Evolutionary conservation across 2,113 vertebrate genomes (phyloP), one percentile per base, ranked within the genome.

Genomic region (Donacobius atricapilla): DNA sequence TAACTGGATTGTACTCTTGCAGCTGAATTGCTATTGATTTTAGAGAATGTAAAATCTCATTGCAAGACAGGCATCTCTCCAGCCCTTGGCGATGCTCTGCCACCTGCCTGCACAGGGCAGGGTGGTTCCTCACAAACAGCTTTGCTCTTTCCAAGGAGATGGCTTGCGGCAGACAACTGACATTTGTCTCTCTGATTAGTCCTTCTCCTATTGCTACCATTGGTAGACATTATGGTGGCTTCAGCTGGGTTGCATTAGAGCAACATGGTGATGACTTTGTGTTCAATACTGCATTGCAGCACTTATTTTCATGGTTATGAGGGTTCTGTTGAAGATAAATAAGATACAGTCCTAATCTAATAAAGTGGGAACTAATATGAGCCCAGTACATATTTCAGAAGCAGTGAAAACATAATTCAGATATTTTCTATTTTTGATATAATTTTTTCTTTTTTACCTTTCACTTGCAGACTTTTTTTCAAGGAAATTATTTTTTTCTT

Each of bases 1-100:
- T 85, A 96, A 89, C 63, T 69, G 57, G 45, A 72, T 83, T 82
- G 24, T 84, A 47, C 40, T 79, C 51, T 70, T 71, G 28, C 66
- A 91, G 83, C 65, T 75, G 69, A 94, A 91, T 42, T 86, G 78
- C 30, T 86, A 82, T 91, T 87, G 89, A 91, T 93, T 87, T 91
- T 82, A 39, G 47, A 57, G 61, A 84, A 87, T 21, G 27, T 78
- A 61, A 93, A 68, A 68, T 80, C 42, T 90, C 30, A 35, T 56
- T 58, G 44, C 0, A 6, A 65, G 66, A 44, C 33, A 54, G 45
- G 45, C 12, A 24, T n/a, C 14, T 77, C 51, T 39, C 14, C n/a
- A 65, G 77, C 84, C 45, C 48, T 45, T 0, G 5, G 73, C 18
- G 0, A 20, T 1, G 3, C 47, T 95, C 50, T 60, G 51, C 48